Evolutionary conservation across 1,140 invertebrate genomes (phyloP), one percentile per base, ranked within the genome.

Genomic region (Berghia stephanieae): DNA sequence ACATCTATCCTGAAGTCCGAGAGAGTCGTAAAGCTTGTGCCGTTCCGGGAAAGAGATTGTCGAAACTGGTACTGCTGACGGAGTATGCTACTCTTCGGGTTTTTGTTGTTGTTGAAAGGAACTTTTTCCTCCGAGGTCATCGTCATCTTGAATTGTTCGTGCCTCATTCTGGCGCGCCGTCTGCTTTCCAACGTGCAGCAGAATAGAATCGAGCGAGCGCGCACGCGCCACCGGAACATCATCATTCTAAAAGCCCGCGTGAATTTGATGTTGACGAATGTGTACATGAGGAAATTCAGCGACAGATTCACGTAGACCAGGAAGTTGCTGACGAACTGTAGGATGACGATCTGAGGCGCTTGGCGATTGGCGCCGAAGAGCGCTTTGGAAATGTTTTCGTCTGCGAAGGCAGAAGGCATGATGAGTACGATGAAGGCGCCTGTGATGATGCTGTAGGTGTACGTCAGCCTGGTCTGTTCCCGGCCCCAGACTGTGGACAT

Each of bases 261-360:
- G 42, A 76, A 76, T 34, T 68, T 66, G 3, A 36, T 31, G 74
- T 76, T 76, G n/a, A 76, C 52, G 52, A 68, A 44, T 2, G 60
- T 67, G 43, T 76, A 76, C 49, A 76, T 16, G 5, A 76, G 42
- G 31, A 76, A 76, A 38, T 68, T 76, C 27, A 76, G 21, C 5
- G 74, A 76, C 1, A 76, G 27, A 34, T 76, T 76, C 1, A 76
- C 1, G 60, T 43, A 67, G 3, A 76, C 38, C 3, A 76, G 63
- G 4, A 76, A 67, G 31, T 67, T 76, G 57, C 60, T 31, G 1
- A 68, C 18, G 18, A 10, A 21, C 40, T 68, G 60, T 34, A 34
- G 52, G 2, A 76, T n/a, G 2, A 34, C 1, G 4, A 76, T 31
- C 1, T 6, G 6, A 16, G 27, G 10, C 27, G 27, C 10, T 4